A percentile compares a stretch with the other conserved stretches of the same genome.
Evolutionary conservation across 2,888 invertebrate species (phyloP).

Genomic region (Creontiades dilutus): DNA sequence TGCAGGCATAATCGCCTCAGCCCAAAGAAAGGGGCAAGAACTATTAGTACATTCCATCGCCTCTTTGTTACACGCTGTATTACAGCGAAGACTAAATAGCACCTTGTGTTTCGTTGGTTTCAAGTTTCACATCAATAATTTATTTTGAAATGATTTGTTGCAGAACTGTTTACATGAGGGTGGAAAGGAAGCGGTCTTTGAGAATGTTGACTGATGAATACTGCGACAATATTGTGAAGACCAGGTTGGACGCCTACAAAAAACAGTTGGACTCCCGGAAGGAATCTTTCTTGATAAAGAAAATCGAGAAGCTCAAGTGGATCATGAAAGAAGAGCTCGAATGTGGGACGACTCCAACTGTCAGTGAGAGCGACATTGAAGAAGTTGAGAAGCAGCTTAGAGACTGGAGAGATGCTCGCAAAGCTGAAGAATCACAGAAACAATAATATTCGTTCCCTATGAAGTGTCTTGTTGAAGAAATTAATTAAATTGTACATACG

Average conservation of each 20-base stretch:
- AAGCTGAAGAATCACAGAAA: not conserved
- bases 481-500: no score
- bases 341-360: conserved; percentile 83
- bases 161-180: conserved; percentile 78
- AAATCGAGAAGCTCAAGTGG: conserved; percentile 85
- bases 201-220: conserved; percentile 85
- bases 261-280: conserved; percentile 85
- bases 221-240: conserved; percentile 84
- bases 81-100: no score
- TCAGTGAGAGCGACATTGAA: conserved; percentile 85
- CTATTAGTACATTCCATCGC: no score
- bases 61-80: no score
- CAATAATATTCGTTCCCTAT: not conserved
- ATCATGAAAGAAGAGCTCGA: conserved; percentile 88
- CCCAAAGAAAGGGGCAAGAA: no score
- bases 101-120: no score
- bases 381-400: conserved; percentile 81
- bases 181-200: conserved; percentile 81
- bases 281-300: conserved; percentile 86
- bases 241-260: conserved; percentile 84
- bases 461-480: no score
- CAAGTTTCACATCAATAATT: no score
- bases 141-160: conserved; percentile 72
- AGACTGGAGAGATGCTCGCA: conserved; percentile 77
- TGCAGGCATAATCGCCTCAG: no score